Percentiles rank a stretch among this genome's conserved stretches.
Evolutionary conservation across 2,113 vertebrate genomes (phyloP).

Genomic region (Ranitomeya variabilis): DNA sequence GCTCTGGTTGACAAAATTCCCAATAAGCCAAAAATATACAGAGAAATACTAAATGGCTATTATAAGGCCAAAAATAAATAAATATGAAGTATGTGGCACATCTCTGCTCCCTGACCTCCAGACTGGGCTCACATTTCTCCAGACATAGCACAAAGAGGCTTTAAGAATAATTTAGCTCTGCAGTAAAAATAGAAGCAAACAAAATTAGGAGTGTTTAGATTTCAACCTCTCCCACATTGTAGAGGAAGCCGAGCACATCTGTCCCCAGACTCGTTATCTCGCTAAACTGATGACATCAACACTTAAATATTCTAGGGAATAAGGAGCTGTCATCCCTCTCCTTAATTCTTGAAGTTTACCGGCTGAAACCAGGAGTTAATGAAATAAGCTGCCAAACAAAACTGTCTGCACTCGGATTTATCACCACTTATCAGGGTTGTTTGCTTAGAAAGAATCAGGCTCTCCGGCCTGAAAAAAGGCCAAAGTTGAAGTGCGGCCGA

Average conservation of each 20-base stretch:
- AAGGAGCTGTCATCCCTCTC: slow-evolving; percentile 59
- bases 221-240: slow-evolving; percentile 64
- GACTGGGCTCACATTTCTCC: slow-evolving; percentile 27
- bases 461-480: slow-evolving; percentile 48
- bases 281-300: slow-evolving; percentile 64
- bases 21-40: background rate
- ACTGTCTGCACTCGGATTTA: slow-evolving; percentile 57
- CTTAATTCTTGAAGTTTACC: slow-evolving; percentile 46
- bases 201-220: slow-evolving; percentile 63
- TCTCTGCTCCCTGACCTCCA: slow-evolving; percentile 20
- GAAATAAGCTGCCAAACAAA: slow-evolving; percentile 54
- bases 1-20: background rate
- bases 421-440: slow-evolving; percentile 55
- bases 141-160: slow-evolving; percentile 33
- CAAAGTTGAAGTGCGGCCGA: slow-evolving; percentile 49
- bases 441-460: slow-evolving; percentile 60
- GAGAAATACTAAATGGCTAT: background rate
- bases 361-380: slow-evolving; percentile 55
- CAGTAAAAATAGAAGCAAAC: slow-evolving; percentile 65
- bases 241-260: slow-evolving; percentile 60
- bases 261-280: slow-evolving; percentile 64
- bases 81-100: background rate
- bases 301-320: slow-evolving; percentile 62
- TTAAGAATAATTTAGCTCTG: slow-evolving; percentile 28
- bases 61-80: background rate